Evolutionary conservation across 2,113 vertebrate genomes (phyloP), one percentile per base, ranked within the genome.

Genomic region (Sakesphorus luctuosus): DNA sequence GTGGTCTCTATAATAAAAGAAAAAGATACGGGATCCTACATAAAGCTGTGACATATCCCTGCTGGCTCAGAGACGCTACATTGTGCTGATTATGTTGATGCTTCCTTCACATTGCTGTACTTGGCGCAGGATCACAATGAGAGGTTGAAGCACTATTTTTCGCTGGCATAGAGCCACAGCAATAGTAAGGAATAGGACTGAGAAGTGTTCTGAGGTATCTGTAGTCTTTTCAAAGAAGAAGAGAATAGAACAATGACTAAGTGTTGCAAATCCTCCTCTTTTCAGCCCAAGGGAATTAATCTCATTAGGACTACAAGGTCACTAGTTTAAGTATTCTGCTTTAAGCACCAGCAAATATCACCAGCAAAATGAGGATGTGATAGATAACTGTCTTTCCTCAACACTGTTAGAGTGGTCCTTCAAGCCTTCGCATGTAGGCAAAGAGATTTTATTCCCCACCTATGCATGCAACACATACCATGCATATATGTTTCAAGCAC

Each of bases 111-210:
- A 97, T 93, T 98, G 98, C 97, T 98, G 96, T 97, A 90, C 87
- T 98, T 98, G 98, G 98, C 97, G 1, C 65, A 84, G 62, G 97
- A 98, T 98, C 98, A 98, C 97, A 97, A 95, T 90, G 75, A 94
- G 81, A 95, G 85, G 77, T 80, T 97, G 95, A 92, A 97, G 82
- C 95, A 89, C 84, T 96, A 67, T 92, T 96, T 96, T 96, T 95
- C 94, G 68, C 79, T 98, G 97, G 97, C 97, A 59, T 11, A 40
- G 43, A 77, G 93, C 97, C 97, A 97, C n/a, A 69, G 26, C 23
- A 96, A 84, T 82, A 84, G 89, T 89, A 94, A 95, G 71, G 58
- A 95, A 84, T 15, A 84, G 16, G 46, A 78, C 49, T 75, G 73
- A 93, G 59, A 86, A 94, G 26, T 46, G 44, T 18, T 82, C 80